phyloP scores from a whole-genome alignment of 2,113 vertebrate species.

The Antechinus flavipes region DNA sequence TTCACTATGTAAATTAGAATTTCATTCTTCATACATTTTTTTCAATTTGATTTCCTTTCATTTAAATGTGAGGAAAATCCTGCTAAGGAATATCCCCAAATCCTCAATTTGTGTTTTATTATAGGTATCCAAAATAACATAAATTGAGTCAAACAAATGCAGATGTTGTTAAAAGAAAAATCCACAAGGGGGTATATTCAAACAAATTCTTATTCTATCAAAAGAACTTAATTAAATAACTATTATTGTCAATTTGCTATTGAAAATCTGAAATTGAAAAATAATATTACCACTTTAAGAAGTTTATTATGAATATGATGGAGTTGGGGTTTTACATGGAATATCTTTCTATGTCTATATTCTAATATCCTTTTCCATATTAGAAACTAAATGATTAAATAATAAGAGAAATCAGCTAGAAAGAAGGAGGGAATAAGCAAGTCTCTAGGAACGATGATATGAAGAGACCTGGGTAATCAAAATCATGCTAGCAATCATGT shows the following conservation, averaged over 20 bases:
- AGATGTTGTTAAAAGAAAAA: not conserved
- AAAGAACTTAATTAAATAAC: not conserved
- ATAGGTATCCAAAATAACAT: not conserved
- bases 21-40: not conserved
- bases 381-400: not conserved
- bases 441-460: not conserved
- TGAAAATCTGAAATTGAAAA: not conserved
- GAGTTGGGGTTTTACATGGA: not conserved
- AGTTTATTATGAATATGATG: not conserved
- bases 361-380: not conserved
- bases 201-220: not conserved
- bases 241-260: not conserved
- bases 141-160: not conserved
- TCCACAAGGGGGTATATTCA: not conserved
- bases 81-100: not conserved
- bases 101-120: not conserved
- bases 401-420: not conserved
- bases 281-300: not conserved
- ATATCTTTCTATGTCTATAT: not conserved
- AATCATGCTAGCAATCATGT: not conserved
- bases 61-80: not conserved
- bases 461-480: not conserved
- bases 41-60: not conserved
- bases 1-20: not conserved
- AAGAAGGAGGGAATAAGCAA: not conserved